Percentiles rank a stretch among this genome's conserved stretches.
Conservation (phyloP, 2,888 invertebrate genomes). For the Limnephilus marmoratus region DNA sequence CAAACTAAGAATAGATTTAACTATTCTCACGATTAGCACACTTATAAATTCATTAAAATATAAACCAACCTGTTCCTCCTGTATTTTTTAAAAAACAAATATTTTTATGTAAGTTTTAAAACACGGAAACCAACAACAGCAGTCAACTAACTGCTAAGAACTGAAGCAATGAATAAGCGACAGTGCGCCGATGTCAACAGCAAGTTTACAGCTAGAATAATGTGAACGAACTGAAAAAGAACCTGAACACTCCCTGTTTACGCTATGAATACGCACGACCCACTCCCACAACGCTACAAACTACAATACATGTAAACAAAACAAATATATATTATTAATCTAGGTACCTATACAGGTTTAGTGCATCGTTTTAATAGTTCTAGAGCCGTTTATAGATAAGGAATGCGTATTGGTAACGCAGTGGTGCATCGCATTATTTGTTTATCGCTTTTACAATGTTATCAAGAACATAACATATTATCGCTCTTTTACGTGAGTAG, state of each 20-base stretch:
- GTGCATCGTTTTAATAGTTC: not conserved
- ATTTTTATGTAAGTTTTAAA: not conserved
- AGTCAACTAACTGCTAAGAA: no score
- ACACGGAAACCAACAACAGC: not conserved
- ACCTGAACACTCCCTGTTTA: not conserved
- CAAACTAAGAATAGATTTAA: not conserved
- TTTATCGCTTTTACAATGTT: not conserved
- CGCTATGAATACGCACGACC: not conserved
- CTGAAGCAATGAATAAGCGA: not conserved
- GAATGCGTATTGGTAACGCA: not conserved
- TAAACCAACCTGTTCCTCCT: not conserved
- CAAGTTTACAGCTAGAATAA: conserved; percentile 22
- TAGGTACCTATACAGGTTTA: not conserved
- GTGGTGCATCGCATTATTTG: not conserved
- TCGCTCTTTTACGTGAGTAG: no score
- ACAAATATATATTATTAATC: not conserved
- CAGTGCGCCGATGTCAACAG: not conserved
- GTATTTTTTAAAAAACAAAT: not conserved
- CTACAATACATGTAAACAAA: not conserved
- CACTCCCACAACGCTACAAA: not conserved
- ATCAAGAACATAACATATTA: not conserved
- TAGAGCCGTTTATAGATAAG: conserved; percentile 3
- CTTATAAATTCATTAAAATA: not conserved
- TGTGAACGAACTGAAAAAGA: conserved; percentile 12
- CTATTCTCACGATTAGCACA: not conserved